Conservation (phyloP, 2,113 vertebrate genomes). For the Pseudolaguvia tuberculata region DNA sequence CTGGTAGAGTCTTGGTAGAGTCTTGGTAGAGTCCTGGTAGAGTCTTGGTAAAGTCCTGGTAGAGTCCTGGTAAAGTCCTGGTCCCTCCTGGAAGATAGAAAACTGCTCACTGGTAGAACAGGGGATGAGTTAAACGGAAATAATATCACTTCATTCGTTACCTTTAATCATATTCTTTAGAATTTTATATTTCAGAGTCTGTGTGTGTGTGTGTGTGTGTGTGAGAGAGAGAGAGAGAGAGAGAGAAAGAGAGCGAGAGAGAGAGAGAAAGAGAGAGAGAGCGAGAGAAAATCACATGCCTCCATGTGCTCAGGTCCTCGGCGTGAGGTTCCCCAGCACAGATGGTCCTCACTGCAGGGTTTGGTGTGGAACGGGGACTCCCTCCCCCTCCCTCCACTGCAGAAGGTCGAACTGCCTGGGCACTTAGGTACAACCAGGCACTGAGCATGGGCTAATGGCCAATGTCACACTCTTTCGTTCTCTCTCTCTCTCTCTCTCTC, state of each 20-base stretch:
- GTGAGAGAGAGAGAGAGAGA: conserved; percentile 56
- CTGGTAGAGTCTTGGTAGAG: too few relatives aligned
- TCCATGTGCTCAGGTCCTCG: conserved; percentile 42
- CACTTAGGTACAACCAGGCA: conserved; percentile 46
- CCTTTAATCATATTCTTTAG: too few relatives aligned
- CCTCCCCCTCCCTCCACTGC: conserved; percentile 39
- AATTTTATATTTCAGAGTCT: too few relatives aligned
- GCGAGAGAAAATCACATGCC: conserved; percentile 44
- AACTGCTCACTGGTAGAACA: too few relatives aligned
- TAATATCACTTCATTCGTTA: too few relatives aligned
- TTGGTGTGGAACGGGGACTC: conserved; percentile 42
- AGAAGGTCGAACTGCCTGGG: conserved; percentile 50
- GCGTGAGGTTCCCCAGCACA: conserved; percentile 53
- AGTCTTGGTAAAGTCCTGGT: too few relatives aligned
- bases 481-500: conserved; percentile 7
- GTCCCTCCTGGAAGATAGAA: too few relatives aligned
- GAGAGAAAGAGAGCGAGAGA: conserved; percentile 45
- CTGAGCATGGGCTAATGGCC: conserved; percentile 25
- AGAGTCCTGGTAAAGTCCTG: too few relatives aligned
- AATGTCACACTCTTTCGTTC: conserved; percentile 27
- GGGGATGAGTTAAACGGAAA: too few relatives aligned
- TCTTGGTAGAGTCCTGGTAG: too few relatives aligned
- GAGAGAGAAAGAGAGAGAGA: conserved; percentile 47
- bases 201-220: conserved; percentile 46
- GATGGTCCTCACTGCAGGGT: conserved; percentile 51